phyloP scores from a whole-genome alignment of 2,888 invertebrate genomes.

The Tenodera sinensis region DNA sequence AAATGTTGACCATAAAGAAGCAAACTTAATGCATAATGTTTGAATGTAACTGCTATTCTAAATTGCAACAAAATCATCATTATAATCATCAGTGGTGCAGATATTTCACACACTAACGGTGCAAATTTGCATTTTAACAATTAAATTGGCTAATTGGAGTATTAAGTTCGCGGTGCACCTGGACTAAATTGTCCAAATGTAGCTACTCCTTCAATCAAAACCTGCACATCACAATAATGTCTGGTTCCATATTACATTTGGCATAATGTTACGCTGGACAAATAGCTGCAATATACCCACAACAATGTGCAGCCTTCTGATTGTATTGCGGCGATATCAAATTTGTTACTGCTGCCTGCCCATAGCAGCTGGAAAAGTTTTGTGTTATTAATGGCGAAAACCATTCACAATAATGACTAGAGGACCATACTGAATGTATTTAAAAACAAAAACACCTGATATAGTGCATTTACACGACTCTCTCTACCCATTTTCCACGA shows the following conservation, averaged over 20 bases:
- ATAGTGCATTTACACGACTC: too few relatives aligned
- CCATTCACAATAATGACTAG: background rate
- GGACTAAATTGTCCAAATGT: background rate
- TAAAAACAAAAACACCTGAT: too few relatives aligned
- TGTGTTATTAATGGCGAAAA: background rate
- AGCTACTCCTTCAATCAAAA: background rate
- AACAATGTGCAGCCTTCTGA: background rate
- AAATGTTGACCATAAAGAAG: background rate
- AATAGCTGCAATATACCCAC: background rate
- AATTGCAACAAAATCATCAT: background rate
- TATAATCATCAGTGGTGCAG: background rate
- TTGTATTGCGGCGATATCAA: background rate
- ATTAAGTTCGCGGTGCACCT: background rate
- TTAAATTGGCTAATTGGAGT: background rate
- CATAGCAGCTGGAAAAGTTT: background rate
- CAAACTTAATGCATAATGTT: background rate
- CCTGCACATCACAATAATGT: too few relatives aligned
- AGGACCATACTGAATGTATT: background rate
- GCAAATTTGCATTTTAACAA: background rate
- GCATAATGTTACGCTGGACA: background rate
- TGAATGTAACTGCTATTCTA: background rate
- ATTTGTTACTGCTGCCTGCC: background rate
- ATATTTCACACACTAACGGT: background rate
- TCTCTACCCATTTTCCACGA: too few relatives aligned
- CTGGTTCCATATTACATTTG: background rate